phyloP scores from a whole-genome alignment of 2,797 vertebrate species.

The Sylvilagus floridanus region DNA sequence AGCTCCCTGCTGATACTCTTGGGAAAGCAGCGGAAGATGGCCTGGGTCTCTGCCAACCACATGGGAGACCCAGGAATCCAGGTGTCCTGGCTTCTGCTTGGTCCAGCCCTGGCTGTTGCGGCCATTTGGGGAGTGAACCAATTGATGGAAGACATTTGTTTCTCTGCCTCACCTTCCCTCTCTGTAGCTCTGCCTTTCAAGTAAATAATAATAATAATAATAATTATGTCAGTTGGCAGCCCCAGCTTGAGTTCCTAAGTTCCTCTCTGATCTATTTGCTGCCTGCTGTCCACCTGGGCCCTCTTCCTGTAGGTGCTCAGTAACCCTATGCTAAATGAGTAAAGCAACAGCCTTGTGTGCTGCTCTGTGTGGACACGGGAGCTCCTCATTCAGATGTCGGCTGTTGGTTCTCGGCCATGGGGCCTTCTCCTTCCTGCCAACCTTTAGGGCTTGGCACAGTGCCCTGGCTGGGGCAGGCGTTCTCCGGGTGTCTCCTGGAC shows the following conservation, averaged over 20 bases:
- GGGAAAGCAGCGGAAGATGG: too few relatives aligned
- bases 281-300: not conserved
- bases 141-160: too few relatives aligned
- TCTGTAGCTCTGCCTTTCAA: too few relatives aligned
- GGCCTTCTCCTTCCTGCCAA: not conserved
- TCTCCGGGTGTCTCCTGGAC: not conserved
- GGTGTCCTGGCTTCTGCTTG: too few relatives aligned
- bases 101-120: too few relatives aligned
- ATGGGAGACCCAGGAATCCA: too few relatives aligned
- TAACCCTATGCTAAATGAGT: not conserved
- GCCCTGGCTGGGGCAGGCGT: not conserved
- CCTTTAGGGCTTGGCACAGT: not conserved
- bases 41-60: too few relatives aligned
- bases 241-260: not conserved
- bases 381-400: not conserved
- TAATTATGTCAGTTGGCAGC: not conserved
- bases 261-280: not conserved
- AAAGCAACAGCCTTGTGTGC: not conserved
- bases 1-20: too few relatives aligned
- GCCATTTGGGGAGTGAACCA: too few relatives aligned
- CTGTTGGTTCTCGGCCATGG: not conserved
- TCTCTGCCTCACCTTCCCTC: too few relatives aligned
- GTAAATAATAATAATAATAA: too few relatives aligned
- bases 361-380: not conserved
- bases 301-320: slow-evolving; percentile 23